Conservation (phyloP, 2,888 invertebrate species). For the Ophonus ardosiacus region DNA sequence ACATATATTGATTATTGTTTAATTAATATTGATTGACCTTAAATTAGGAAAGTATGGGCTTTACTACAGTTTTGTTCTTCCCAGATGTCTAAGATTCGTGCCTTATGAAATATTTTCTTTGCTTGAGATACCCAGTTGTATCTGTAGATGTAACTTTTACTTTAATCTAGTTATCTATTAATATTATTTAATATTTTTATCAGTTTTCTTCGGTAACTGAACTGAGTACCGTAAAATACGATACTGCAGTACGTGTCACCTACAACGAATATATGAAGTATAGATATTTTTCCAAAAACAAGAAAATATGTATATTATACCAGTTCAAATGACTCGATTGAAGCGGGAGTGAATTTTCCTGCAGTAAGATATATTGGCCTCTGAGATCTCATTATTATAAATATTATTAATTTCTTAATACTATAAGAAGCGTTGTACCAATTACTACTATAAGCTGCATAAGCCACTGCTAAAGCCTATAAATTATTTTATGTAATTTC, state of each 20-base stretch:
- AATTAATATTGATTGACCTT: too few species aligned
- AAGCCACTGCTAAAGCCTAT: conserved; percentile 22
- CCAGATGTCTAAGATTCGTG: too few species aligned
- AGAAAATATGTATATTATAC: background rate
- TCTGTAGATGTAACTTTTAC: too few species aligned
- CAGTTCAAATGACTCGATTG: conserved; percentile 42
- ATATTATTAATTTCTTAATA: conserved; percentile 69
- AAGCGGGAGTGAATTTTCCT: conserved; percentile 69
- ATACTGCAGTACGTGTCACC: conserved; percentile 43
- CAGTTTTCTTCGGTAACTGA: conserved; percentile 41
- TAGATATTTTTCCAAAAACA: background rate
- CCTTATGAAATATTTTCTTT: too few species aligned
- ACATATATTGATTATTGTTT: too few species aligned
- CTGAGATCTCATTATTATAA: conserved; percentile 69
- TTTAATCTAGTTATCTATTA: too few species aligned
- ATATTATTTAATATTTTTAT: background rate
- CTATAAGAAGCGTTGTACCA: conserved; percentile 68
- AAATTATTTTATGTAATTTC: background rate
- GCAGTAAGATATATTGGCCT: conserved; percentile 69
- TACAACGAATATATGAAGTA: conserved; percentile 13
- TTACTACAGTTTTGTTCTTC: too few species aligned
- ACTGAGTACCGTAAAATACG: conserved; percentile 38
- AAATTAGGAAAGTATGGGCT: too few species aligned
- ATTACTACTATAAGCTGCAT: conserved; percentile 59
- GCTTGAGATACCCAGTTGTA: too few species aligned